These are phyloP conservation scores for Ornithorhynchus anatinus DNA, from an alignment of 2,113 vertebrate species.

Conservation along the genomic window DNA sequence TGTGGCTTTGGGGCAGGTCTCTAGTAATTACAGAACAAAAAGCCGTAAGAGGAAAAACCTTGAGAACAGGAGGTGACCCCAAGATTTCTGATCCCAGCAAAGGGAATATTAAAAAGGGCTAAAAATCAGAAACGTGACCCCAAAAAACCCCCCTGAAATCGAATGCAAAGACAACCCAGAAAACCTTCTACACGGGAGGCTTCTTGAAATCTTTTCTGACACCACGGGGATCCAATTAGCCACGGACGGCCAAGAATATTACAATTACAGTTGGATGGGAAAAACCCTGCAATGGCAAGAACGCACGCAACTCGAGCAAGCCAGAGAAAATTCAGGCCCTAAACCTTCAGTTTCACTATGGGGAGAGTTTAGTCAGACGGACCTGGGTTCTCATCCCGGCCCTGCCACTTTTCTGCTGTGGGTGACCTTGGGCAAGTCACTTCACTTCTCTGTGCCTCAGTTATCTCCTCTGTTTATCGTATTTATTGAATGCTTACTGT, in stretches of 20 bases:
- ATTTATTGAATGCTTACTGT: too few species aligned
- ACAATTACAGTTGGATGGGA: slow-evolving; percentile 26
- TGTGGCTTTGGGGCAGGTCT: too few species aligned
- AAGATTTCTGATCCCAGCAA: not conserved
- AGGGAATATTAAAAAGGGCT: not conserved
- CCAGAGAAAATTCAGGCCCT: slow-evolving; percentile 21
- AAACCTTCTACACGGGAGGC: not conserved
- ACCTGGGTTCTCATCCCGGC: too few species aligned
- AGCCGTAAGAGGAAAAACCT: not conserved
- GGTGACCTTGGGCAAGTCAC: too few species aligned
- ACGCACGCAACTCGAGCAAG: slow-evolving; percentile 16
- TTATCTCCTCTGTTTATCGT: too few species aligned
- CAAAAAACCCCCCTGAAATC: not conserved
- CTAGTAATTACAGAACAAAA: not conserved
- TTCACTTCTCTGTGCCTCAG: too few species aligned
- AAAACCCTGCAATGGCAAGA: slow-evolving; percentile 17
- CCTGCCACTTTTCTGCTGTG: too few species aligned
- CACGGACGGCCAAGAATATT: slow-evolving; percentile 29
- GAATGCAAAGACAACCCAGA: not conserved
- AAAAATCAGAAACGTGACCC: not conserved
- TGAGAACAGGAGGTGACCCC: not conserved
- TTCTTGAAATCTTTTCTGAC: slow-evolving; percentile 31
- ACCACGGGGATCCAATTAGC: slow-evolving; percentile 48
- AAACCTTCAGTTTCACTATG: slow-evolving; percentile 1
- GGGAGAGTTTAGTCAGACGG: too few species aligned